Conservation (phyloP, 1,140 invertebrate species). For the Glossosoma conforme region DNA sequence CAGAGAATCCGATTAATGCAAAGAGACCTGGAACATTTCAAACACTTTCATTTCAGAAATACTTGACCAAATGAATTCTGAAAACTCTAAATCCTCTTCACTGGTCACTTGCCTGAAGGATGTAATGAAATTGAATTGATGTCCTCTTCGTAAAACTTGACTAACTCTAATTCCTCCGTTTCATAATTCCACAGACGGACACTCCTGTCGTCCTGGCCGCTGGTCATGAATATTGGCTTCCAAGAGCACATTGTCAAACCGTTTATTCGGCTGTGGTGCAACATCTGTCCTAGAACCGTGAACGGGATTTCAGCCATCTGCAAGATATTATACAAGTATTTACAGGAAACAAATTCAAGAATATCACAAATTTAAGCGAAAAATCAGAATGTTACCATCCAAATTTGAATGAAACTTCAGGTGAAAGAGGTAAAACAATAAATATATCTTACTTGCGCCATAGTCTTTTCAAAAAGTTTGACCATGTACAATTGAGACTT, state of each 20-base stretch:
- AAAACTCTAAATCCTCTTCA: background rate
- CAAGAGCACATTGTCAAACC: slow-evolving; percentile 77
- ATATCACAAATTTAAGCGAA: background rate
- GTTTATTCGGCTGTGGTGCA: slow-evolving; percentile 76
- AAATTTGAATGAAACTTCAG: too few relatives aligned
- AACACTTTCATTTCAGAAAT: slow-evolving; percentile 1
- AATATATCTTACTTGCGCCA: slow-evolving; percentile 39
- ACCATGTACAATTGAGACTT: slow-evolving; percentile 59
- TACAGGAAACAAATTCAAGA: slow-evolving; percentile 3
- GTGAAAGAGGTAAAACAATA: slow-evolving; percentile 4
- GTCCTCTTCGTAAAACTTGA: slow-evolving; percentile 77
- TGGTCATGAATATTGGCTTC: slow-evolving; percentile 85
- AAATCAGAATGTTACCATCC: too few relatives aligned
- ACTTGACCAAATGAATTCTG: background rate
- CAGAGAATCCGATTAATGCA: slow-evolving; percentile 83
- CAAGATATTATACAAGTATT: slow-evolving; percentile 12
- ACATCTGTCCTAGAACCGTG: slow-evolving; percentile 59
- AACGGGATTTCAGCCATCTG: slow-evolving; percentile 48
- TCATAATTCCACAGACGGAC: slow-evolving; percentile 89
- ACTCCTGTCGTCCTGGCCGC: slow-evolving; percentile 72
- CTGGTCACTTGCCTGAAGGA: slow-evolving; percentile 52
- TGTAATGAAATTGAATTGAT: slow-evolving; percentile 75
- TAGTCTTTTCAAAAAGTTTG: slow-evolving; percentile 52
- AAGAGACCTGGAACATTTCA: slow-evolving; percentile 62
- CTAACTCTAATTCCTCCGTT: slow-evolving; percentile 68